Base-by-base conservation (phyloP, 2,113 vertebrate species). In the Ammodytes dubius region DNA sequence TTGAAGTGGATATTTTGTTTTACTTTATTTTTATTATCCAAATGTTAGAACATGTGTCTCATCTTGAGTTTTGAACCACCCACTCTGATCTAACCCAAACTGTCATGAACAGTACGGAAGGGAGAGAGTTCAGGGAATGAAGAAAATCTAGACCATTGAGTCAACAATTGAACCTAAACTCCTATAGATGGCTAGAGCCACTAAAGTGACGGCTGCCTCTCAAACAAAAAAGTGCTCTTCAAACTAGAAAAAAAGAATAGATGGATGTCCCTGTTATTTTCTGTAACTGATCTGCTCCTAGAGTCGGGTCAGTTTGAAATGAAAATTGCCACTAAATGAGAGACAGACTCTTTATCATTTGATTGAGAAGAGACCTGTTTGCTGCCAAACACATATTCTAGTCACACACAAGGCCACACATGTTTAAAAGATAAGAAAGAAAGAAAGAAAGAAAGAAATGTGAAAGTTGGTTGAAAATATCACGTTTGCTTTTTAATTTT, bases 1-100 rank as follows among this genome's bases (percentile, higher is more conserved):
- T 95, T 95, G 92, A 95, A 95, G 94, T 95, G 94, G 85, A 93
- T 94, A 88, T 89, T 91, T 92, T 88, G 76, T 91, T 91, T 90
- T 74, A 46, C 59, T 85, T 85, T 78, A 45, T 82, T 84, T 91
- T 91, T 69, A 64, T 92, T 91, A 87, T 92, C 88, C 88, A 91
- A 91, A 92, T 91, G 84, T 91, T 82, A 92, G 77, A 92, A 91
- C 47, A 81, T 85, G 72, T 83, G 77, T 90, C 77, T 84, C 71
- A 83, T 85, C 56, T 88, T 82, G 72, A 83, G 84, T 82, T 87
- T 74, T 57, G 65, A 84, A 81, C 49, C 78, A 76, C 67, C 76
- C 52, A n/a, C 74, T 83, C 88, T 85, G 81, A 89, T 15, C 27
- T 27, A 27, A 88, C 81, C 85, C 76, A 52, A 80, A 84, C 75